Base-by-base conservation (phyloP, 2,113 vertebrate genomes). In the Chunga burmeisteri region DNA sequence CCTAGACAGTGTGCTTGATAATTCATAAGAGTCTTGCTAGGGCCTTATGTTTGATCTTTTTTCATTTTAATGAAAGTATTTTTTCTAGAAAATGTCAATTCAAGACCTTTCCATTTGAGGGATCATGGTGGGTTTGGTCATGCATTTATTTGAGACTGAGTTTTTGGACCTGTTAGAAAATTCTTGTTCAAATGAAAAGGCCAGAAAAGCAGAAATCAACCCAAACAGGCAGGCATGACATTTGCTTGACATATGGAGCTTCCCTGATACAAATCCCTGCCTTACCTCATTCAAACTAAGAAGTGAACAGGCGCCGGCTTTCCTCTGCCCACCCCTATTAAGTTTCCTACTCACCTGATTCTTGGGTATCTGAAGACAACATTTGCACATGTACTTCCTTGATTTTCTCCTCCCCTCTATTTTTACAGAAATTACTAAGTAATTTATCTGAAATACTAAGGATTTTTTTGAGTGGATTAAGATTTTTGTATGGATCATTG, bases 181-280 rank as follows among this genome's bases (percentile, higher is more conserved):
- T 67, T 93, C 59, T 88, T 81, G 15, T 71, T 94, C 29, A 94
- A 92, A 66, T 62, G 36, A 50, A 66, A 81, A 72, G 42, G 19
- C 46, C 59, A 66, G 65, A 91, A 96, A 88, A 83, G 40, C 58
- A 92, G 82, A 88, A 93, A 88, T 83, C 71, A 92, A 36, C 85
- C 29, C 75, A 93, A 92, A 90, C 3, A 65, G 36, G 71, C 86
- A 91, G 49, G 17, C 63, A 49, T 92, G 93, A 88, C 29, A 92
- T 93, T 97, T 93, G 53, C 55, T 95, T 94, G 96, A 70, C 72
- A 78, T 83, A 96, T 27, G 47, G 55, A 94, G 18, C 27, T 88
- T 94, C 66, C 12, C 40, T 58, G 13, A 46, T 53, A 92, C 18
- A 93, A 94, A 94, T 96, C 72, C 55, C 42, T 62, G 36, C 21